Evolutionary conservation across 2,888 invertebrate genomes (phyloP).

Genomic region (Pomacea canaliculata): DNA sequence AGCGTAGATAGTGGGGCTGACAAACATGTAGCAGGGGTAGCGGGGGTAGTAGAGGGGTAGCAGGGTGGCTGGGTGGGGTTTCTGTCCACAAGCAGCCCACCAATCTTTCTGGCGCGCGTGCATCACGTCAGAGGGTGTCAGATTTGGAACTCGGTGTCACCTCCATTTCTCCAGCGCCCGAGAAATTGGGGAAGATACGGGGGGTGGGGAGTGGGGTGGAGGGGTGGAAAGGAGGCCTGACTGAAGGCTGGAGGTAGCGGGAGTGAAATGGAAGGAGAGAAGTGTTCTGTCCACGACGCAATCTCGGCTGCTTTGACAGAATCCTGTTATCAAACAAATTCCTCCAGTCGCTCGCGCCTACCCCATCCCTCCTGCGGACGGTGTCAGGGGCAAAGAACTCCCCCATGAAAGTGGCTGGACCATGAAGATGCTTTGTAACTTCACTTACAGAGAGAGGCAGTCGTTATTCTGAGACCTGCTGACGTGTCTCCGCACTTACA

Average conservation of each 20-base stretch:
- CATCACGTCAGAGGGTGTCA: background rate
- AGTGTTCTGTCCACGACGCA: slow-evolving; percentile 3
- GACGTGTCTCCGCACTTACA: too few relatives aligned
- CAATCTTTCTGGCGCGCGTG: slow-evolving; percentile 1
- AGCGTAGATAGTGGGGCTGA: slow-evolving; percentile 19
- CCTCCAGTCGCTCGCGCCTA: slow-evolving; percentile 18
- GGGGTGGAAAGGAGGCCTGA: background rate
- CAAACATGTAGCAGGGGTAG: slow-evolving; percentile 9
- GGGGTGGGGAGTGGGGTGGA: background rate
- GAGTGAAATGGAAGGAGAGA: background rate
- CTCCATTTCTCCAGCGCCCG: slow-evolving; percentile 6
- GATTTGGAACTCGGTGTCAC: slow-evolving; percentile 7
- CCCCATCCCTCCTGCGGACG: slow-evolving; percentile 4
- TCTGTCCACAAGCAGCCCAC: slow-evolving; percentile 2
- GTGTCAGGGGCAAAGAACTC: background rate
- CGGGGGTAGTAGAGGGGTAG: background rate
- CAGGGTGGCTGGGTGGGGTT: background rate
- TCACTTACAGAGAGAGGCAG: too few relatives aligned
- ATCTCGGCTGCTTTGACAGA: slow-evolving; percentile 24
- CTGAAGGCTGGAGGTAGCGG: background rate
- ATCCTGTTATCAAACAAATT: slow-evolving; percentile 26
- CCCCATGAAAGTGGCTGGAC: too few relatives aligned
- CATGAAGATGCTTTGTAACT: too few relatives aligned
- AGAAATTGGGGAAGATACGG: background rate
- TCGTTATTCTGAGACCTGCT: too few relatives aligned